Base-by-base conservation (phyloP, 2,888 invertebrate genomes). In the Drosophila tanythrix region DNA sequence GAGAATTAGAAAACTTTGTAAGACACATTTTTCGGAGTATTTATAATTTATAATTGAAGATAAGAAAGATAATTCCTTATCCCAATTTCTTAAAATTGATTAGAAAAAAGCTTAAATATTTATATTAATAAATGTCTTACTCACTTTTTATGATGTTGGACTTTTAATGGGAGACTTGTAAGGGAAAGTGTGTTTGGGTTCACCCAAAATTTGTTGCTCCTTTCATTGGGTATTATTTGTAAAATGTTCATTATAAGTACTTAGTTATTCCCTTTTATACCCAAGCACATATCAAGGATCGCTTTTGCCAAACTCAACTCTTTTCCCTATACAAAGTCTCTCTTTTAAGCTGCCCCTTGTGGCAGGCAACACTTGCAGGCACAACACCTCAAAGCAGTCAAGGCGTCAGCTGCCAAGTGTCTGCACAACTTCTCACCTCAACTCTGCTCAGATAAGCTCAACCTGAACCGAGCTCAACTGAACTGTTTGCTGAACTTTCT, bases 401-500 rank as follows among this genome's bases (percentile, higher is more conserved):
- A 18, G 11, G 8, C 33, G 33, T n/a, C 40, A 38, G 36, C 31
- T 31, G 11, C 0, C 33, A 70, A 81, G 70, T 64, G 62, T 55
- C 77, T 58, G 46, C 38, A 46, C 35, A 50, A 46, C 62, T 59
- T 65, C 79, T 69, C 81, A 74, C 65, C 61, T 77, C 35, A 29
- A 51, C 38, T 35, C 15, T 25, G n/a, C 18, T 7, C 25, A 38
- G n/a, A 21, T 43, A 10, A 40, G n/a, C 55, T 38, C 21, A 13
- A 21, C 46, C 46, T 46, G 27, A 40, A 21, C 11, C 11, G n/a
- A 70, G 38, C 25, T 21, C 25, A 38, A 18, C 36, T 46, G 31
- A 8, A 33, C 18, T 53, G 46, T 46, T 46, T 64, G 52, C 31
- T 55, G 10, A 66, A 35, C 48, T 57, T 74, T 56, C 79, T 85